Base-by-base conservation (phyloP, 1,140 invertebrate genomes). In the Orchesella cincta region DNA sequence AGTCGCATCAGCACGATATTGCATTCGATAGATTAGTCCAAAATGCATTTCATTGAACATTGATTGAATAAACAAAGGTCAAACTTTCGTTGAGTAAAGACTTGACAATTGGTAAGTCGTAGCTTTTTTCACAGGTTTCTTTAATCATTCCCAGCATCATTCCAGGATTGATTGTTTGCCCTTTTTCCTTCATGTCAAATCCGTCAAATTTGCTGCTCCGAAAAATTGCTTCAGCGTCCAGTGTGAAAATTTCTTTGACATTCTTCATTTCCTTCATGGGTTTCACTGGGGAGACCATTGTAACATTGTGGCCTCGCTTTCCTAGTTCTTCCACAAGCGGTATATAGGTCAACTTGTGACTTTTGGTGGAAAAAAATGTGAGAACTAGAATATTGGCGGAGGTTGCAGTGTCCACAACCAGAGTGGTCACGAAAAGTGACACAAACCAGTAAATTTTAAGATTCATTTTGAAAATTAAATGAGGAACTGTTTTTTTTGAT, bases 271-370 rank as follows among this genome's bases (percentile, higher is more conserved):
- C 51, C 67, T 87, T 87, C 74, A 76, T 36, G 2, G 86, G 83
- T 0, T 87, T 84, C 79, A 87, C 89, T 76, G 81, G 31, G 70
- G 71, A 78, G 5, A 83, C 29, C 5, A 82, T 70, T 0, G 83
- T 83, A 1, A 84, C 52, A n/a, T 85, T 72, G 72, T 84, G 83
- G 0, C 84, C 83, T 77, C 80, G 72, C 35, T 64, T 39, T 0
- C 81, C 81, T 31, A 85, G 74, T 46, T 78, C 80, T 64, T 79
- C 64, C 12, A 79, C 26, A 18, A 82, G 71, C 12, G 75, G 77
- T 16, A 78, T 31, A 34, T 73, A 75, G 3, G 77, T 71, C 8
- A 75, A 51, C 35, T 78, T 78, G 67, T 78, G 77, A 62, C 73
- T 75, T 72, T 62, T 70, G 52, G 28, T 75, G 8, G 72, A 52